Evolutionary conservation across 2,888 invertebrate species (phyloP).

Genomic region (Stenchaetothrips biformis): DNA sequence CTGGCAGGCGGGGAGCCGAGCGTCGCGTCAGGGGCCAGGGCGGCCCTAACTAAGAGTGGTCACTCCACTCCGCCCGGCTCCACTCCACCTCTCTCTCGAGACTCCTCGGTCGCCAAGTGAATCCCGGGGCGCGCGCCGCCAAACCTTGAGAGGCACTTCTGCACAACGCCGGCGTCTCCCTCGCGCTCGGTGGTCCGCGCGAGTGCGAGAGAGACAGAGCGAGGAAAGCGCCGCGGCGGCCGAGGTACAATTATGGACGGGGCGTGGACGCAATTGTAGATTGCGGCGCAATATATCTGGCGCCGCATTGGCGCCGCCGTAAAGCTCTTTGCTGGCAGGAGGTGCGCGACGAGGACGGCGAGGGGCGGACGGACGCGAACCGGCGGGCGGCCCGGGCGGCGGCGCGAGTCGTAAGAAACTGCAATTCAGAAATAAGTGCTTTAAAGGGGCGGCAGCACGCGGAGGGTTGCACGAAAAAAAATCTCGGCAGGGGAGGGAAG

Average conservation of each 20-base stretch:
- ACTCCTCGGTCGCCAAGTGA: no score
- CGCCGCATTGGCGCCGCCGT: slow-evolving; percentile 2
- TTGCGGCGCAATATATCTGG: slow-evolving; percentile 7
- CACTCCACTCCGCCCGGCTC: no score
- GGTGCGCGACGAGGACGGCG: background rate
- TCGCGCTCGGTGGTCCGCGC: no score
- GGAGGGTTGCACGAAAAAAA: no score
- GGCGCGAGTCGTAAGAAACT: slow-evolving; percentile 8
- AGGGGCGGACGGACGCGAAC: background rate
- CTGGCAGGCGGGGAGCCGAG: no score
- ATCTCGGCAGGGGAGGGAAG: background rate
- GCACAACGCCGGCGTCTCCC: no score
- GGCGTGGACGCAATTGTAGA: slow-evolving; percentile 10
- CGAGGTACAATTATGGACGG: slow-evolving; percentile 18
- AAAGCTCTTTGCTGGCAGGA: slow-evolving; percentile 8
- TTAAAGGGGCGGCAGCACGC: background rate
- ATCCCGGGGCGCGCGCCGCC: no score
- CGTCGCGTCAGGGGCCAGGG: no score
- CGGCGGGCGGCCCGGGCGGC: background rate
- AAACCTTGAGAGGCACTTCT: no score
- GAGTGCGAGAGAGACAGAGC: no score
- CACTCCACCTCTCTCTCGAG: no score
- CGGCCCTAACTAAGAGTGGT: no score
- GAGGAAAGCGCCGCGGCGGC: background rate
- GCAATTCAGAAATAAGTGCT: slow-evolving; percentile 23